Conservation (phyloP, 1,140 invertebrate species). For the Ips nitidus region DNA sequence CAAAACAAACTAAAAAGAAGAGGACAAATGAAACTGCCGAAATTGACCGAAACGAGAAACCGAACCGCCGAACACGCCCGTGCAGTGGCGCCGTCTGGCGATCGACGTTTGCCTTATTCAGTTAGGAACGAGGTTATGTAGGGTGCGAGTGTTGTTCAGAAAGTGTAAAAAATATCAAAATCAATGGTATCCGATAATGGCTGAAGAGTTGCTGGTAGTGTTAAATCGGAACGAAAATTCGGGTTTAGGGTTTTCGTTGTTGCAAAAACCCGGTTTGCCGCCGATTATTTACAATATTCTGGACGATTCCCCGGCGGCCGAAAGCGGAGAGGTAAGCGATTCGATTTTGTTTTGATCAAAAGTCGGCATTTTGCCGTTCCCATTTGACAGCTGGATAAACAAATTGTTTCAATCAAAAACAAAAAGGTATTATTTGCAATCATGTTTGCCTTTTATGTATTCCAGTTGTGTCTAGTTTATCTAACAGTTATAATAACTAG, state of each 20-base stretch:
- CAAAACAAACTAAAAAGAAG: too few species aligned
- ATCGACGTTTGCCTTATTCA: constrained; percentile 27
- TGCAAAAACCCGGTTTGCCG: constrained; percentile 83
- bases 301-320: constrained; percentile 86
- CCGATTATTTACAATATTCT: constrained; percentile 90
- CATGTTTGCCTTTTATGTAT: too few species aligned
- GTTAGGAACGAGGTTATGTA: constrained; percentile 48
- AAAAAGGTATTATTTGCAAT: too few species aligned
- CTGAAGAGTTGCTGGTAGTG: constrained; percentile 83
- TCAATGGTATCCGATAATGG: constrained; percentile 65
- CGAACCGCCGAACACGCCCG: neutral
- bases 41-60: too few species aligned
- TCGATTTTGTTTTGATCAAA: constrained; percentile 24
- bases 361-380: constrained; percentile 16
- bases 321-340: constrained; percentile 79
- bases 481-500: too few species aligned
- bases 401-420: neutral
- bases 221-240: constrained; percentile 78
- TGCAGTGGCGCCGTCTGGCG: constrained; percentile 37
- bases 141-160: constrained; percentile 41
- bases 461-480: too few species aligned
- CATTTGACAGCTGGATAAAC: constrained; percentile 26
- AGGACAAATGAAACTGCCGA: too few species aligned
- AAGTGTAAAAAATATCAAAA: constrained; percentile 44
- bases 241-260: constrained; percentile 85